Evolutionary conservation across 1,140 invertebrate genomes (phyloP).

Genomic region (Ctenoplectra terminalis): DNA sequence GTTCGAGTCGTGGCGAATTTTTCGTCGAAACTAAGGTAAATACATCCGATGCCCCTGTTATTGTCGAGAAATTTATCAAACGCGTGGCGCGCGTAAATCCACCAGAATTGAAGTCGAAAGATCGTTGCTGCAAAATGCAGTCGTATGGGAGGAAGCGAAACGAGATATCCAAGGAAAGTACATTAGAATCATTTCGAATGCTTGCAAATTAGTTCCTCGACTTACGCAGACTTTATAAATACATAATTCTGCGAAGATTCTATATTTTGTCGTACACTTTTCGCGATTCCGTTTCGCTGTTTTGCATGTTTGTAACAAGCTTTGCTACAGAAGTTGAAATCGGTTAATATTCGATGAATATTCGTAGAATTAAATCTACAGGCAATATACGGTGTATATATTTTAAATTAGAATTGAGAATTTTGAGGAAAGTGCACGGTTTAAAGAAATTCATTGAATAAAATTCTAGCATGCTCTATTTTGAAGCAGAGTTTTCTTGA

Average conservation of each 20-base stretch:
- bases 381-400: no score
- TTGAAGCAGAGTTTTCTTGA: not conserved
- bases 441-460: not conserved
- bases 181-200: not conserved
- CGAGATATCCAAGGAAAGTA: not conserved
- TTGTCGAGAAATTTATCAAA: not conserved
- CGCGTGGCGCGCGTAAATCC: not conserved
- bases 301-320: not conserved
- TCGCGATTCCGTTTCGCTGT: not conserved
- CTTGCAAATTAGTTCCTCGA: constrained; percentile 3
- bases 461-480: not conserved
- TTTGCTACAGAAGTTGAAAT: not conserved
- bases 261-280: not conserved
- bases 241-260: not conserved
- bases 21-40: not conserved
- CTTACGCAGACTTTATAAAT: not conserved
- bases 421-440: not conserved
- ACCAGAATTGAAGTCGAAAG: not conserved
- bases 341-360: not conserved
- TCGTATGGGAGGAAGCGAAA: no score
- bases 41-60: not conserved
- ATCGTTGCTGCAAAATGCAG: not conserved
- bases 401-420: no score
- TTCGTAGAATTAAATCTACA: no score
- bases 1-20: not conserved